Evolutionary conservation across 2,888 invertebrate genomes (phyloP).

Genomic region (Ferdinandea cuprea): DNA sequence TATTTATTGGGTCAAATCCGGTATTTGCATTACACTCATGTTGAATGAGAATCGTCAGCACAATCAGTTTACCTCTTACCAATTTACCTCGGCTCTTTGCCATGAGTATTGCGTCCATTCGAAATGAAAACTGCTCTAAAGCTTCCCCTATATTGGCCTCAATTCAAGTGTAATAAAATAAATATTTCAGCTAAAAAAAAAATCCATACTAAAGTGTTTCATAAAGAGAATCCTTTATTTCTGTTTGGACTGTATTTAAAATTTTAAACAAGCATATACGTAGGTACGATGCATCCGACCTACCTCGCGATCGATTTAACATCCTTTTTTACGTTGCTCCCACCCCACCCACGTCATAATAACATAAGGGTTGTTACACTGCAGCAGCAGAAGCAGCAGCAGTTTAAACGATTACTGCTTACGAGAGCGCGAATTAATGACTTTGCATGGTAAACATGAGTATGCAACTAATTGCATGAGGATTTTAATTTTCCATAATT

Average conservation of each 20-base stretch:
- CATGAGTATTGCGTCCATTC: background rate
- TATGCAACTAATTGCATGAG: conserved; percentile 72
- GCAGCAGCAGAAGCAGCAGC: background rate
- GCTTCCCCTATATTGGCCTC: conserved; percentile 3
- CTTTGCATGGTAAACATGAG: conserved; percentile 71
- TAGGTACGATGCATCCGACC: conserved; percentile 15
- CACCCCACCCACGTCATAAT: background rate
- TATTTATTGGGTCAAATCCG: no score
- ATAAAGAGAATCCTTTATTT: conserved; percentile 56
- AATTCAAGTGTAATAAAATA: no score
- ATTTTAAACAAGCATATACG: no score
- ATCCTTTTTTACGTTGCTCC: no score
- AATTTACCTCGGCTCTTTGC: background rate
- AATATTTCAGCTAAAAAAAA: conserved; percentile 24
- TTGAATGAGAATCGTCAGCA: no score
- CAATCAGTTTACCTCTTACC: background rate
- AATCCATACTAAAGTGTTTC: conserved; percentile 55
- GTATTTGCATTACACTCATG: no score
- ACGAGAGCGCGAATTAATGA: conserved; percentile 63
- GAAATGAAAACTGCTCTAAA: background rate
- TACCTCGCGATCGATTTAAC: conserved; percentile 33
- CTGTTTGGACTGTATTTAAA: conserved; percentile 61
- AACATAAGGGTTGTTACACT: conserved; percentile 5
- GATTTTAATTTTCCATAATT: conserved; percentile 66
- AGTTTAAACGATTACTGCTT: conserved; percentile 40